Evolutionary conservation across 2,113 vertebrate species (phyloP), one percentile per base, ranked within the genome.

Genomic region (Martes martes): DNA sequence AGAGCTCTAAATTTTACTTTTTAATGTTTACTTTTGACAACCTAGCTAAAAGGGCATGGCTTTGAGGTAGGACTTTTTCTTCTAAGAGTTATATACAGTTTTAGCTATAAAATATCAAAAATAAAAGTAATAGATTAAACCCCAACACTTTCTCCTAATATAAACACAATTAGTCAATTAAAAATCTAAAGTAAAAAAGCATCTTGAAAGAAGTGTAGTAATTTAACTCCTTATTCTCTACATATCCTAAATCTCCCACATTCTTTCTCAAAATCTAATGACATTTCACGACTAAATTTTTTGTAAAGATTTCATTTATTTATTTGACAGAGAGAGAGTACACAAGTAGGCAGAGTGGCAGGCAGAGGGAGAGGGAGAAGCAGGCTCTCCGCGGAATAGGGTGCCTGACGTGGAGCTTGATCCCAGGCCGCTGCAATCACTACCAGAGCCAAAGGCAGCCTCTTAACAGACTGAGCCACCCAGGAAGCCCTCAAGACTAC

Each of bases 61-160:
- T 76, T 71, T 96, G 47, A 85, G 36, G 2, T 13, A 67, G 14
- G 36, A 47, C 28, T 96, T 93, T 94, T 96, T 80, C 50, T 73
- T 90, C 63, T 42, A 84, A 82, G 50, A 87, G 52, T 59, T 50
- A 88, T 4, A 83, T 50, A 69, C 2, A 86, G 24, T 36, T 89
- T 83, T 80, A 89, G 59, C 33, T 74, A 91, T 76, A 95, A 59
- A 86, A 57, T 82, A 63, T 4, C 39, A 89, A 92, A 11, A 95
- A 95, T 94, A 96, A 97, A 96, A 94, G 96, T 57, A 88, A 95
- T 15, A 95, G 11, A 89, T 83, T 84, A 94, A 85, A 92, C 2
- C 33, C 8, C 89, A 88, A 88, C 3, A 83, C 89, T n/a, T 91
- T 79, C 6, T 9, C 55, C 55, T 93, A 94, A 93, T 78, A 80